phyloP scores from a whole-genome alignment of 2,888 invertebrate genomes.

The Clistopyga incitator region DNA sequence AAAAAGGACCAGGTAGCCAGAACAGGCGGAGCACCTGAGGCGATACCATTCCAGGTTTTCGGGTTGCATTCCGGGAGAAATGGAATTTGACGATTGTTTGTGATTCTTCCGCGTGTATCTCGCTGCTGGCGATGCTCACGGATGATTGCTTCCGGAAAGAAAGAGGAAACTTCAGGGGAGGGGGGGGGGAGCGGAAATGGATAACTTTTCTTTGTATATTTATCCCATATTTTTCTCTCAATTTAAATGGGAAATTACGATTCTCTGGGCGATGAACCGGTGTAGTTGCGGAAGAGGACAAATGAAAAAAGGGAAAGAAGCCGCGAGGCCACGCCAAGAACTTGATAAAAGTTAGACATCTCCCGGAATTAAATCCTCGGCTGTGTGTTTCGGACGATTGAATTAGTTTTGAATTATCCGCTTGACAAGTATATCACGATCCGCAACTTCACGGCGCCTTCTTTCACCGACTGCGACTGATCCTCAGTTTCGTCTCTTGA shows the following conservation, averaged over 20 bases:
- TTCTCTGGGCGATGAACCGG: slow-evolving; percentile 36
- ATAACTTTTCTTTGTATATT: slow-evolving; percentile 46
- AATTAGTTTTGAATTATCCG: slow-evolving; percentile 70
- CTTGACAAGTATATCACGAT: slow-evolving; percentile 61
- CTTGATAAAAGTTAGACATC: slow-evolving; percentile 72
- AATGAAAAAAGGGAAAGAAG: slow-evolving; percentile 40
- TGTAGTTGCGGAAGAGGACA: slow-evolving; percentile 42
- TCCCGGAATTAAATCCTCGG: slow-evolving; percentile 67
- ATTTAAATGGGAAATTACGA: slow-evolving; percentile 67
- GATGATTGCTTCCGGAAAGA: slow-evolving; percentile 45
- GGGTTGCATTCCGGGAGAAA: neutral
- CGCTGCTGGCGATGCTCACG: slow-evolving; percentile 37
- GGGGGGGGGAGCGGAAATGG: slow-evolving; percentile 1
- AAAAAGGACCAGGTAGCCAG: slow-evolving; percentile 26
- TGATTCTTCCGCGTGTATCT: slow-evolving; percentile 24
- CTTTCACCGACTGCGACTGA: slow-evolving; percentile 9
- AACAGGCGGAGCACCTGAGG: slow-evolving; percentile 39
- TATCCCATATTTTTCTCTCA: slow-evolving; percentile 58
- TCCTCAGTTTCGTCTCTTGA: slow-evolving; percentile 1
- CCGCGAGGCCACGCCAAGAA: slow-evolving; percentile 66
- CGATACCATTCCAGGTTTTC: slow-evolving; percentile 32
- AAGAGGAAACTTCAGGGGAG: slow-evolving; percentile 17
- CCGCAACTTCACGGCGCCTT: slow-evolving; percentile 38
- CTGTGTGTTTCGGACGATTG: slow-evolving; percentile 69
- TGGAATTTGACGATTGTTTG: slow-evolving; percentile 50